A percentile compares a stretch with the other conserved stretches of the same genome.
Conservation (phyloP, 2,888 invertebrate species). For the Colletes collaris region DNA sequence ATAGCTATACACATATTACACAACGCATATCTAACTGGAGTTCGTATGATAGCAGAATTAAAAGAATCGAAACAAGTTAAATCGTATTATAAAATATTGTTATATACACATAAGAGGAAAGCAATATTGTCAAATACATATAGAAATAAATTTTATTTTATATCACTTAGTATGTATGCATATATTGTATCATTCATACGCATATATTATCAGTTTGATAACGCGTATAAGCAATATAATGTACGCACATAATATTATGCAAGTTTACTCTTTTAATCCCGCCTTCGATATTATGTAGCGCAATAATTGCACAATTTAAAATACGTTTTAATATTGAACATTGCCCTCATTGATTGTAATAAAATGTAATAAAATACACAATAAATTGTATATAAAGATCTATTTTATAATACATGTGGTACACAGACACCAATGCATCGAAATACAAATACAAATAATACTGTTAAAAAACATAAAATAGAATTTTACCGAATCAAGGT, state of each 20-base stretch:
- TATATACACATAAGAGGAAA: conserved; percentile 16
- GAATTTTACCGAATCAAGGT: conserved; percentile 46
- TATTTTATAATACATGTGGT: conserved; percentile 65
- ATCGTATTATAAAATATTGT: conserved; percentile 5
- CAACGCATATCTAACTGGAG: neutral
- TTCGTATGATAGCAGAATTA: neutral
- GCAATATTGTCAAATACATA: neutral
- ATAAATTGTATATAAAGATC: conserved; percentile 70
- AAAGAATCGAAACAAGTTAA: neutral
- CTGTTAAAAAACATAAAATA: conserved; percentile 65
- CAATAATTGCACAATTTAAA: conserved; percentile 52
- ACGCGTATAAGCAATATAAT: conserved; percentile 18
- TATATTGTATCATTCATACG: too few species aligned
- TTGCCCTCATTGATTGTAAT: conserved; percentile 22
- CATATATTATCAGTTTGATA: conserved; percentile 8
- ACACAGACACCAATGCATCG: conserved; percentile 60
- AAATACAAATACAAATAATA: conserved; percentile 69
- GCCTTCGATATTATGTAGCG: conserved; percentile 19
- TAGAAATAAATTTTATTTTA: conserved; percentile 29
- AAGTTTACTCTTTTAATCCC: conserved; percentile 12
- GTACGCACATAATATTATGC: conserved; percentile 24
- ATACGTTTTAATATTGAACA: conserved; percentile 37
- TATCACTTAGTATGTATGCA: conserved; percentile 2
- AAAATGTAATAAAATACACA: conserved; percentile 65
- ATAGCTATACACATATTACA: neutral